A percentile compares a stretch with the other conserved stretches of the same genome.
Evolutionary conservation across 2,113 vertebrate species (phyloP).

Genomic region (Actenoides hombroni): DNA sequence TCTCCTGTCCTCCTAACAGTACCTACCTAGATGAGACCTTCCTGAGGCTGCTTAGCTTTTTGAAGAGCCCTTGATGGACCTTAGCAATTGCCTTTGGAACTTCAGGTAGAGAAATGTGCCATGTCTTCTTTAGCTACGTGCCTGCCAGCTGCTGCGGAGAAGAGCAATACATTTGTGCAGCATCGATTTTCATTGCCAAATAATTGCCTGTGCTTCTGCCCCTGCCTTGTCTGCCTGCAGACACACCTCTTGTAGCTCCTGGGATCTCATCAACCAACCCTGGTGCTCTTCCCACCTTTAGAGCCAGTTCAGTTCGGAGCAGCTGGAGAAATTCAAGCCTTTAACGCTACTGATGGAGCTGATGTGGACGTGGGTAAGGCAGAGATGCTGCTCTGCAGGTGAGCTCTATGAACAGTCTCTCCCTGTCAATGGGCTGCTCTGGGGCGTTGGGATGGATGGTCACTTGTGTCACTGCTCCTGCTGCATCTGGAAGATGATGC

Average conservation of each 20-base stretch:
- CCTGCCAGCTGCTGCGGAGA: not conserved
- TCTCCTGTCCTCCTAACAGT: not conserved
- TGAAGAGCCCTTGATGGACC: not conserved
- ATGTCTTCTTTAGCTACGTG: rapidly evolving
- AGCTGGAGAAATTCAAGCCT: not conserved
- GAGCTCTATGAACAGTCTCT: not conserved
- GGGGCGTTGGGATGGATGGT: not conserved
- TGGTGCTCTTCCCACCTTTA: not conserved
- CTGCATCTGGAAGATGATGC: not conserved
- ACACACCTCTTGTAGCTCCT: not conserved
- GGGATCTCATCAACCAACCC: no score
- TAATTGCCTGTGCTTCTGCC: not conserved
- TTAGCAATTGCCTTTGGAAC: not conserved
- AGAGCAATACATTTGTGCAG: not conserved
- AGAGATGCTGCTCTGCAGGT: not conserved
- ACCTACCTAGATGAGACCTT: not conserved
- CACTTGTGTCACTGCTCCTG: not conserved
- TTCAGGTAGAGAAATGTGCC: not conserved
- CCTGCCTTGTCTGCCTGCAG: not conserved
- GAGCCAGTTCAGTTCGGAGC: not conserved
- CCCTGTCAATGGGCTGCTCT: not conserved
- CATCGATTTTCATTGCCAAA: not conserved
- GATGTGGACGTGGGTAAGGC: not conserved
- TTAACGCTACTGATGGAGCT: not conserved
- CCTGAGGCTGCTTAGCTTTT: not conserved